phyloP scores from a whole-genome alignment of 2,113 vertebrate genomes.

The Propithecus coquereli region DNA sequence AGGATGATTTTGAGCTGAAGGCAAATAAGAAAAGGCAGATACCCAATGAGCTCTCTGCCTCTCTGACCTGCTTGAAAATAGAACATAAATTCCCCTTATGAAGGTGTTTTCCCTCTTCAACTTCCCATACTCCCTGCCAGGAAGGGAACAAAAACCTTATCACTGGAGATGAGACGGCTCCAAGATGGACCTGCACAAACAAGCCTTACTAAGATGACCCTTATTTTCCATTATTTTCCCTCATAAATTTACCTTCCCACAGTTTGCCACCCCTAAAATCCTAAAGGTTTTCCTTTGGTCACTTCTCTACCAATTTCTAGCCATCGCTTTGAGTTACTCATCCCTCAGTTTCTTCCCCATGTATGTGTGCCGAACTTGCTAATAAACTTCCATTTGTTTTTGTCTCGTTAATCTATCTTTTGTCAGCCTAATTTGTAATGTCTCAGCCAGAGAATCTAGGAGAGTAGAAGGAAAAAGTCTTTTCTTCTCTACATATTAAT shows the following conservation, averaged over 20 bases:
- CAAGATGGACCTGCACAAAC: not conserved
- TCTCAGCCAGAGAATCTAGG: not conserved
- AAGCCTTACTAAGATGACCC: not conserved
- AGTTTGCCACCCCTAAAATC: not conserved
- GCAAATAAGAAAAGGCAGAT: not conserved
- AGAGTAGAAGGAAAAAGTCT: not conserved
- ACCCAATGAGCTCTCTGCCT: not conserved
- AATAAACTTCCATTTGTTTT: not conserved
- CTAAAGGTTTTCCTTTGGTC: not conserved
- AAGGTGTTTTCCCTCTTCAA: not conserved
- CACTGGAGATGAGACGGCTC: not conserved
- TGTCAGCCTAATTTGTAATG: not conserved
- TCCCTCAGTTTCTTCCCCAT: not conserved
- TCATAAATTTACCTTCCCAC: too few relatives aligned
- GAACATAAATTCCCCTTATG: not conserved
- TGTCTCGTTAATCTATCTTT: not conserved
- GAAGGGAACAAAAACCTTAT: not conserved
- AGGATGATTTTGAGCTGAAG: not conserved
- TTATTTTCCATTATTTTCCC: not conserved
- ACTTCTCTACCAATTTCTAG: not conserved
- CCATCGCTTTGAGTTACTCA: not conserved
- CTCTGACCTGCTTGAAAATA: not conserved
- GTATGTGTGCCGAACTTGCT: too few relatives aligned
- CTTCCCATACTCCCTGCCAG: not conserved
- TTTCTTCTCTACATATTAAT: not conserved